Conservation (phyloP, 2,888 invertebrate genomes). For the Acanthosepion pharaonis region DNA sequence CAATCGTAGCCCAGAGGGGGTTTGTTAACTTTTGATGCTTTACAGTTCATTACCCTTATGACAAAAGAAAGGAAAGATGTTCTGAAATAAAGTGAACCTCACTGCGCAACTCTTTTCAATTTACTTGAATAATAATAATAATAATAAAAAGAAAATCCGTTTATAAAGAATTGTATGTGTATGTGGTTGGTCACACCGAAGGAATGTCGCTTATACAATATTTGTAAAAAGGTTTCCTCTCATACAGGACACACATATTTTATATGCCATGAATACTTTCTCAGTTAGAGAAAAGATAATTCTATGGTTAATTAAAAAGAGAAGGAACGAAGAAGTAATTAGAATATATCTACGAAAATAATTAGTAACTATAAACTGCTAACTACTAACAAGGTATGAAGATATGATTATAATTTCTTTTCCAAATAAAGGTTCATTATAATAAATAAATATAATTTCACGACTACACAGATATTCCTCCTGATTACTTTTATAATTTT, state of each 20-base stretch:
- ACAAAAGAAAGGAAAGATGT: conserved; percentile 21
- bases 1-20: neutral
- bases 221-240: neutral
- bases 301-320: neutral
- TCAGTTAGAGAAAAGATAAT: neutral
- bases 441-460: too few relatives aligned
- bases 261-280: neutral
- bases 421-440: too few relatives aligned
- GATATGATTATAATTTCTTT: too few relatives aligned
- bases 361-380: too few relatives aligned
- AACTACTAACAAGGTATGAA: too few relatives aligned
- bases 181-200: neutral
- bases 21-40: neutral
- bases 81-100: neutral
- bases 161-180: neutral
- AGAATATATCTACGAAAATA: neutral
- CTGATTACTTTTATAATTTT: too few relatives aligned
- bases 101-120: neutral
- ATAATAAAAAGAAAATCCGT: too few relatives aligned
- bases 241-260: neutral
- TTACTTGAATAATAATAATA: neutral
- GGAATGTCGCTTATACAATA: neutral
- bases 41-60: neutral
- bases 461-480: too few relatives aligned
- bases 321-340: neutral